phyloP scores from a whole-genome alignment of 2,888 invertebrate species.

The Scaptomyza parva region DNA sequence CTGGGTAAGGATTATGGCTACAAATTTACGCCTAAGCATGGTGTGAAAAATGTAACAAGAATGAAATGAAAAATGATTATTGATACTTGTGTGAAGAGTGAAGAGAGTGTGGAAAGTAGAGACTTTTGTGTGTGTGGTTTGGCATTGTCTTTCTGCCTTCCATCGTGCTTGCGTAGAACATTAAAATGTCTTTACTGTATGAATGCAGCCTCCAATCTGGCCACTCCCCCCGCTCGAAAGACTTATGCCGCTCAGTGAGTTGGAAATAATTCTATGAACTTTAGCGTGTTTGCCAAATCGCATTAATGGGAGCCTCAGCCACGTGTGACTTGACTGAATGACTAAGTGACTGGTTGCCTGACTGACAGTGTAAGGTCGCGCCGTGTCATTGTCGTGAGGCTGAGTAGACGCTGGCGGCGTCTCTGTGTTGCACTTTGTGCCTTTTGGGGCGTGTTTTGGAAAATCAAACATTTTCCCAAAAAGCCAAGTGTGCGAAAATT shows the following conservation, averaged over 20 bases:
- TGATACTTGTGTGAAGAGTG: slow-evolving; percentile 34
- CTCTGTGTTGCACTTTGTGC: slow-evolving; percentile 63
- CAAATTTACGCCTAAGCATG: slow-evolving; percentile 75
- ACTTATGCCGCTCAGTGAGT: slow-evolving; percentile 78
- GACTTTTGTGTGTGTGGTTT: slow-evolving; percentile 38
- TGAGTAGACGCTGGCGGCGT: slow-evolving; percentile 64
- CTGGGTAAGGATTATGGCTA: slow-evolving; percentile 66
- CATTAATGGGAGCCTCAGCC: slow-evolving; percentile 72
- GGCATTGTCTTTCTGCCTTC: slow-evolving; percentile 62
- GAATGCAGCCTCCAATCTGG: slow-evolving; percentile 4
- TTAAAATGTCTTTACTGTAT: slow-evolving; percentile 77
- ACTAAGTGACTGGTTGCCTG: slow-evolving; percentile 33
- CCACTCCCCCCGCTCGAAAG: slow-evolving; percentile 3
- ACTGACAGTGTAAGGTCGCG: slow-evolving; percentile 48
- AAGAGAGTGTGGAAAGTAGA: slow-evolving; percentile 1
- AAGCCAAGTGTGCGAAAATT: slow-evolving; percentile 78
- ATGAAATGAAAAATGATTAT: slow-evolving; percentile 59
- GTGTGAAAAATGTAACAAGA: slow-evolving; percentile 63
- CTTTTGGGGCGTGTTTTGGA: slow-evolving; percentile 63
- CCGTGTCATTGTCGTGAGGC: slow-evolving; percentile 74
- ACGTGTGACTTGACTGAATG: slow-evolving; percentile 64
- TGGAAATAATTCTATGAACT: slow-evolving; percentile 83
- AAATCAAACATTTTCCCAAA: slow-evolving; percentile 66
- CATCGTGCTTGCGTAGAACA: slow-evolving; percentile 40
- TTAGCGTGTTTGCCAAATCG: slow-evolving; percentile 71